Conservation (phyloP, 2,888 invertebrate species). For the Mythimna loreyi region DNA sequence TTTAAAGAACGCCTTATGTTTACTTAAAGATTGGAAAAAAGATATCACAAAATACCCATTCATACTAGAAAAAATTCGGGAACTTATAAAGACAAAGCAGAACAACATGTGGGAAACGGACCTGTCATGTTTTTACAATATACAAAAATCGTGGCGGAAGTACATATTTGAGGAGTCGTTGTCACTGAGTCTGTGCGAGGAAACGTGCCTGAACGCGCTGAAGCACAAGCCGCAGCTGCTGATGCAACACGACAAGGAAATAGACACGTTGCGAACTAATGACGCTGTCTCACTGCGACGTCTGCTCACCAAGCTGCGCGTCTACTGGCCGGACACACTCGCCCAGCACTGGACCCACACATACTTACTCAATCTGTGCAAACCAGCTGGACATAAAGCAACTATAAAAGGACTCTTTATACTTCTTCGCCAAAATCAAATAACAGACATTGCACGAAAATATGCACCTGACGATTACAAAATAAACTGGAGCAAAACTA, state of each 20-base stretch:
- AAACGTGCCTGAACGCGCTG: slow-evolving; percentile 77
- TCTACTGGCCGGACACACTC: slow-evolving; percentile 77
- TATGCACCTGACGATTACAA: slow-evolving; percentile 74
- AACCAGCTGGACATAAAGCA: slow-evolving; percentile 70
- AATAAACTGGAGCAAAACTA: slow-evolving; percentile 76
- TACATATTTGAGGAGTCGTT: slow-evolving; percentile 79
- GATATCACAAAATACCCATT: slow-evolving; percentile 69
- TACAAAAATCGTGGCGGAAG: slow-evolving; percentile 77
- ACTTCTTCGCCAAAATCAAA: slow-evolving; percentile 70
- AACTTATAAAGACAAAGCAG: slow-evolving; percentile 69
- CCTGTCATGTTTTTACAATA: slow-evolving; percentile 71
- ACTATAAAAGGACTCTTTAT: slow-evolving; percentile 72
- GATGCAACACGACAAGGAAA: slow-evolving; percentile 62
- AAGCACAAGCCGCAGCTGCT: slow-evolving; percentile 79
- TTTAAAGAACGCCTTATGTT: slow-evolving; percentile 64
- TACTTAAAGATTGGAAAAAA: slow-evolving; percentile 77
- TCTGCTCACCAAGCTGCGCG: slow-evolving; percentile 74
- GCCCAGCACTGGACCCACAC: slow-evolving; percentile 68
- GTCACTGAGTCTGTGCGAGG: slow-evolving; percentile 68
- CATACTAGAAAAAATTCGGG: slow-evolving; percentile 69
- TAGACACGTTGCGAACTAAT: slow-evolving; percentile 68
- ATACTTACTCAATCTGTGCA: slow-evolving; percentile 68
- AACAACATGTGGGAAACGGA: slow-evolving; percentile 65
- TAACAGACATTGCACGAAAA: slow-evolving; percentile 70
- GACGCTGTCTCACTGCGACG: slow-evolving; percentile 66